phyloP scores from a whole-genome alignment of 2,797 vertebrate species.

The Pristis pectinata region DNA sequence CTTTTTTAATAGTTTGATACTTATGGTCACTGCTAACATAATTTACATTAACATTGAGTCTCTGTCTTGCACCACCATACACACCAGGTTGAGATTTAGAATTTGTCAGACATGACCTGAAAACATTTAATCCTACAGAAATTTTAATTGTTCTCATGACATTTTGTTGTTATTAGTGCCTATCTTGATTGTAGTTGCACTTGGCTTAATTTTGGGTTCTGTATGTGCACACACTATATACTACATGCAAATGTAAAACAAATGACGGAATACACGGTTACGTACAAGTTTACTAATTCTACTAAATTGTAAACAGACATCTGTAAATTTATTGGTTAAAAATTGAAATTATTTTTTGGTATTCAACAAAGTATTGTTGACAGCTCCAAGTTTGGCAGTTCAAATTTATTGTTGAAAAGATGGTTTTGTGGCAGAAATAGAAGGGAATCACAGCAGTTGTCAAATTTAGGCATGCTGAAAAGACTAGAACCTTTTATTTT shows the following conservation, averaged over 20 bases:
- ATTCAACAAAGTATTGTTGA: neutral
- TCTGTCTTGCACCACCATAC: neutral
- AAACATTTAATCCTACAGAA: neutral
- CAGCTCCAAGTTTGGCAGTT: neutral
- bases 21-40: neutral
- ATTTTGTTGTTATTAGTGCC: neutral
- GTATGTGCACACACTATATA: neutral
- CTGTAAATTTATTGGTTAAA: neutral
- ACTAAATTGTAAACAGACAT: neutral
- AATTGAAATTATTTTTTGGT: neutral
- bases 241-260: neutral
- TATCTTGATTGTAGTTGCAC: neutral
- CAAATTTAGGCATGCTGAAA: neutral
- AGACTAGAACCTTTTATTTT: neutral
- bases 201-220: neutral
- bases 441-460: neutral
- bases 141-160: neutral
- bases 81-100: neutral
- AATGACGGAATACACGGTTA: neutral
- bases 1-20: neutral
- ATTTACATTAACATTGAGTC: neutral
- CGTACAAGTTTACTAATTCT: neutral
- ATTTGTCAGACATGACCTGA: neutral
- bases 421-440: neutral
- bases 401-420: neutral